A percentile compares a stretch with the other conserved stretches of the same genome.
Conservation (phyloP, 2,797 vertebrate genomes). For the Sebastes matsubarae region DNA sequence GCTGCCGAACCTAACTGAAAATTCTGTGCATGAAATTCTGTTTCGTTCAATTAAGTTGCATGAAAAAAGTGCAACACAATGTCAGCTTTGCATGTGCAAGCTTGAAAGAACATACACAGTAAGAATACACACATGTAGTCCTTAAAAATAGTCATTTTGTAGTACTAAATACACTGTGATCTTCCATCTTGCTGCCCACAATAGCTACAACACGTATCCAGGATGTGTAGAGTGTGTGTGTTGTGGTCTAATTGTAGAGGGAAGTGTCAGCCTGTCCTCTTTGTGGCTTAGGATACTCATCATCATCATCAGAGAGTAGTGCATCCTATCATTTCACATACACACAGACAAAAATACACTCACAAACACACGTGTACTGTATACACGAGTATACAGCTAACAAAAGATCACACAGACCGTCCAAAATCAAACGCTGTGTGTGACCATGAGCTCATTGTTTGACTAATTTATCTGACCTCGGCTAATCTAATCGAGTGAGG, state of each 20-base stretch:
- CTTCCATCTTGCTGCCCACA: background rate
- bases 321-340: conserved; percentile 58
- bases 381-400: background rate
- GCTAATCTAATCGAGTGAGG: conserved; percentile 50
- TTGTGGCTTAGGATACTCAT: conserved; percentile 52
- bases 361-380: background rate
- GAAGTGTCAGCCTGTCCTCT: conserved; percentile 59
- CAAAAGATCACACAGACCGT: background rate
- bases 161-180: background rate
- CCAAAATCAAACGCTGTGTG: background rate
- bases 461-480: conserved; percentile 27
- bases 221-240: conserved; percentile 21
- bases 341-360: background rate
- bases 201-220: background rate
- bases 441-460: conserved; percentile 19
- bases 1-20: background rate
- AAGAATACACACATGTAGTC: background rate
- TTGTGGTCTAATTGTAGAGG: conserved; percentile 66
- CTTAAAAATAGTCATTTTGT: background rate
- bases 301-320: conserved; percentile 36
- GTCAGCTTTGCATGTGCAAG: background rate
- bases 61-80: background rate
- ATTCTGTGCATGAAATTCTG: rapidly evolving
- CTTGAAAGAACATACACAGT: background rate
- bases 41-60: background rate